phyloP scores from a whole-genome alignment of 2,113 vertebrate species.

The Entelurus aequoreus region DNA sequence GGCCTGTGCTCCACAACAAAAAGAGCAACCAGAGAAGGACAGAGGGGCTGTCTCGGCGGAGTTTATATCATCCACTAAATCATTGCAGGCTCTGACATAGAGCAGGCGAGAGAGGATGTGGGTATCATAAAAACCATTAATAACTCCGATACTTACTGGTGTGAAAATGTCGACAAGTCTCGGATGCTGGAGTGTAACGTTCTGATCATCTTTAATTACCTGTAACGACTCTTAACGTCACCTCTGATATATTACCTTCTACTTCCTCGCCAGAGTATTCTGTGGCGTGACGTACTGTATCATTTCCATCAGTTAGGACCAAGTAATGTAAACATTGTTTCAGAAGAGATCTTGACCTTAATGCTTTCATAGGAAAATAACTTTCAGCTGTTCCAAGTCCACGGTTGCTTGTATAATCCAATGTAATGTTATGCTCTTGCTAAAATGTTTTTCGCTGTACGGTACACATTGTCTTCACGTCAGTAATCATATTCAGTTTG shows the following conservation, averaged over 20 bases:
- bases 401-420: constrained; percentile 17
- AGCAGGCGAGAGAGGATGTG: constrained; percentile 54
- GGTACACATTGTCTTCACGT: constrained; percentile 1
- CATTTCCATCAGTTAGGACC: constrained; percentile 39
- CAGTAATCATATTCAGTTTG: constrained; percentile 15
- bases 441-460: constrained; percentile 29
- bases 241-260: constrained; percentile 10
- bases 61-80: constrained; percentile 56
- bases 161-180: constrained; percentile 24
- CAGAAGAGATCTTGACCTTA: constrained; percentile 52
- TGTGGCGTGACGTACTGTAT: constrained; percentile 24
- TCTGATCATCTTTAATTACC: constrained; percentile 22
- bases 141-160: constrained; percentile 29
- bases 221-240: constrained; percentile 3
- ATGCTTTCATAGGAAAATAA: constrained; percentile 37
- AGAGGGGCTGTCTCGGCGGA: constrained; percentile 46
- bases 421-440: constrained; percentile 35
- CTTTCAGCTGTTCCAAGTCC: constrained; percentile 44
- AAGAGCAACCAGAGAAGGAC: constrained; percentile 41
- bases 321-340: constrained; percentile 36
- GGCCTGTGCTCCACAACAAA: constrained; percentile 54
- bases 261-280: constrained; percentile 18
- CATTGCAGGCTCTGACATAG: constrained; percentile 56
- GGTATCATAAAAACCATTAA: constrained; percentile 70
- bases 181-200: constrained; percentile 7